Percentiles rank a stretch among this genome's conserved stretches.
Conservation (phyloP, 2,113 vertebrate genomes). For the Micronycteris hirsuta region DNA sequence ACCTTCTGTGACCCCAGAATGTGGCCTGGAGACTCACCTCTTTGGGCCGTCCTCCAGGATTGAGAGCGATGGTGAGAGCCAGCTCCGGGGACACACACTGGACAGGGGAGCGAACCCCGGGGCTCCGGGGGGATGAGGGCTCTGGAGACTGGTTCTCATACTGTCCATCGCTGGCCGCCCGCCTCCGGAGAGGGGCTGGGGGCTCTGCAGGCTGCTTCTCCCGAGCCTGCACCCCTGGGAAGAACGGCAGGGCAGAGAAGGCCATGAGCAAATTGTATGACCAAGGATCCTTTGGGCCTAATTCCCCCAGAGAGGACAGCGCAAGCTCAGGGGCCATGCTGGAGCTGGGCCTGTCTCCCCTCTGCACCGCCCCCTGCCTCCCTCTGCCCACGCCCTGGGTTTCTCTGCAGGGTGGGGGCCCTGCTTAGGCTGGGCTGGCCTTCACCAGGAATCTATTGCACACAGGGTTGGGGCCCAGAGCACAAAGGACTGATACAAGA, state of each 20-base stretch:
- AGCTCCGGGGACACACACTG: slow-evolving; percentile 95
- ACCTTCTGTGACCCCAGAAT: neutral
- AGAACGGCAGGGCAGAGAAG: neutral
- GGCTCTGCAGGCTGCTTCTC: slow-evolving; percentile 82
- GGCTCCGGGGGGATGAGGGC: slow-evolving; percentile 81
- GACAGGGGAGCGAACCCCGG: slow-evolving; percentile 88
- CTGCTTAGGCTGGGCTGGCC: neutral
- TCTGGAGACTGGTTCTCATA: slow-evolving; percentile 82
- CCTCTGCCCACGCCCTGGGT: neutral
- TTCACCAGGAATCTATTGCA: slow-evolving; percentile 27
- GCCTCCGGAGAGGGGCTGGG: slow-evolving; percentile 74
- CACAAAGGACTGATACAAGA: slow-evolving; percentile 67
- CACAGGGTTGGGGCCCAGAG: slow-evolving; percentile 18
- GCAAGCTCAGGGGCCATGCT: neutral
- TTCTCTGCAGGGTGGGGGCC: neutral
- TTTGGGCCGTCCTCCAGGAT: slow-evolving; percentile 97
- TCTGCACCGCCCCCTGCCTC: neutral
- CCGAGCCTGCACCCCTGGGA: slow-evolving; percentile 87
- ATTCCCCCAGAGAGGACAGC: neutral
- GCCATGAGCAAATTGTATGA: neutral
- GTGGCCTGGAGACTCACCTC: slow-evolving; percentile 85
- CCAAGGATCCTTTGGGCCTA: neutral
- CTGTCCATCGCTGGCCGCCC: slow-evolving; percentile 87
- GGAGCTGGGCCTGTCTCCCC: neutral
- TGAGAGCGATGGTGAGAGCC: slow-evolving; percentile 93